Base-by-base conservation (phyloP, 2,888 invertebrate species). In the Mythimna lalbum region DNA sequence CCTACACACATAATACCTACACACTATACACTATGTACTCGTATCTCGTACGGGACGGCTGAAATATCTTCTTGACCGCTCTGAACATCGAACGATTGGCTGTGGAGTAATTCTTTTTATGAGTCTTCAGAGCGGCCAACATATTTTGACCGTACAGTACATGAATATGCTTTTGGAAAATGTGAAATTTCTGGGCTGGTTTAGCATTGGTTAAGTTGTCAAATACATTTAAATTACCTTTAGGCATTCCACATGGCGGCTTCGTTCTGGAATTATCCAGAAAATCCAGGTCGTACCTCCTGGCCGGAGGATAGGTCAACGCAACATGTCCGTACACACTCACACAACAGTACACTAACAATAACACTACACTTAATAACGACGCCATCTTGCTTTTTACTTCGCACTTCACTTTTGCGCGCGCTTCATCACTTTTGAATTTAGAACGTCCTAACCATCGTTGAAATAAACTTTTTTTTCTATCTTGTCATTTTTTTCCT, bases 181-280 rank as follows among this genome's bases (percentile, higher is more conserved):
- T 27, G 3, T 27, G 27, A 3, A 27, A 27, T 4, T 27, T 27
- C 27, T 27, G 27, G 27, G 4, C 27, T 27, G 27, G 27, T 27
- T 27, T 12, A 14, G 43, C 17, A 5, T 43, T 17, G 17, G 17
- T 17, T 43, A 43, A 43, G n/a, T 49, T 49, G 27, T 1, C 1
- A 19, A 63, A n/a, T 9, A 36, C 33, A 5, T 33, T 6, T 27
- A n/a, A 59, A 66, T 97, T 94, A 98, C 98, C 98, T 97, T 98
- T 98, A 33, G 99, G 98, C 98, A 99, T 99, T 81, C 99, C 99
- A 93, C 99, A 99, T 74, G 99, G 99, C 76, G 97, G 97, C 88
- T 98, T 98, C 43, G 99, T 99, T 88, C 99, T 97, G 59, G 98
- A 97, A 91, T 98, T 99, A 91, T 99, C 99, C 95, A 99, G 96